phyloP scores from a whole-genome alignment of 2,888 invertebrate genomes.

The Melikaiella ostensackeni region DNA sequence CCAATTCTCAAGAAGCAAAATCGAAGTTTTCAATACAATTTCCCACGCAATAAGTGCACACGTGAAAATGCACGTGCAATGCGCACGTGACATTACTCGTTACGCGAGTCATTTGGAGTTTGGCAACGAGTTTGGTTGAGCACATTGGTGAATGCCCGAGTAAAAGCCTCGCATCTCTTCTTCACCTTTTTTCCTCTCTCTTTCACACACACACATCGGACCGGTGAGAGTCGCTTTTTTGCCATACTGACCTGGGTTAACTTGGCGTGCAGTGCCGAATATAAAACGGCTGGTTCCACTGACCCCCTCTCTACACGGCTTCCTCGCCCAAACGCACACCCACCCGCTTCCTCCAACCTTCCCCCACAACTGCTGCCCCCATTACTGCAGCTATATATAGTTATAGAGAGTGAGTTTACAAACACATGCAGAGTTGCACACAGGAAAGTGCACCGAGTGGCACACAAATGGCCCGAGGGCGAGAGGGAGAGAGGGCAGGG shows the following conservation, averaged over 20 bases:
- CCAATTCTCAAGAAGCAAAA: background rate
- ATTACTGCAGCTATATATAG: constrained; percentile 32
- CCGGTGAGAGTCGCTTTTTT: constrained; percentile 59
- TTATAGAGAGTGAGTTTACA: constrained; percentile 26
- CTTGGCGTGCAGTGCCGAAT: constrained; percentile 71
- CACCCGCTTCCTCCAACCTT: constrained; percentile 50
- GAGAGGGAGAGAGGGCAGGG: constrained; percentile 72
- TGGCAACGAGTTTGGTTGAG: constrained; percentile 62
- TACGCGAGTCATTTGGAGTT: constrained; percentile 58
- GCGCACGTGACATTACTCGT: constrained; percentile 38
- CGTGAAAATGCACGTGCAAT: constrained; percentile 36
- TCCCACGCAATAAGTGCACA: constrained; percentile 10
- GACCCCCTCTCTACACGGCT: constrained; percentile 61
- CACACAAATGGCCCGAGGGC: constrained; percentile 59
- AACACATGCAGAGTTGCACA: background rate
- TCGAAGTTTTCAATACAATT: constrained; percentile 1
- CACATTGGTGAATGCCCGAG: constrained; percentile 16
- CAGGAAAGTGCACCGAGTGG: constrained; percentile 60
- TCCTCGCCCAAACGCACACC: constrained; percentile 57
- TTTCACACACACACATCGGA: constrained; percentile 23
- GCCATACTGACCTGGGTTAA: constrained; percentile 75
- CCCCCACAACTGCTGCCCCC: constrained; percentile 34
- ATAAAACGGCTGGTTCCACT: constrained; percentile 71
- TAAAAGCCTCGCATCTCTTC: background rate
- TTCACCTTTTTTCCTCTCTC: constrained; percentile 20